Percentiles rank a stretch among this genome's conserved stretches.
Evolutionary conservation across 2,113 vertebrate species (phyloP).

Genomic region (Melanocharis versteri): DNA sequence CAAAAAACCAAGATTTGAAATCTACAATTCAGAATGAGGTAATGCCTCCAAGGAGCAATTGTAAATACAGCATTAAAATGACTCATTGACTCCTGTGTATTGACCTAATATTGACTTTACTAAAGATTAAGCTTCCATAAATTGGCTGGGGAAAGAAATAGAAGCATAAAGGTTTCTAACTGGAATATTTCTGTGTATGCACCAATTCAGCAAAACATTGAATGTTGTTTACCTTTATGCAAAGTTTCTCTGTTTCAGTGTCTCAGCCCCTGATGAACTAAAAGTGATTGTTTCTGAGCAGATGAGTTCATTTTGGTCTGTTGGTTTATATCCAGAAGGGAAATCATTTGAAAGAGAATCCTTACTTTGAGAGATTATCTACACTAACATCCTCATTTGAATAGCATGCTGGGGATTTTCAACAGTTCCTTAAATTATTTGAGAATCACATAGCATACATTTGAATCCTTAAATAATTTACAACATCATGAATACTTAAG

Average conservation of each 20-base stretch:
- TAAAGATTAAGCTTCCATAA: slow-evolving; percentile 1
- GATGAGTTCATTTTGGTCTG: neutral
- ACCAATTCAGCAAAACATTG: neutral
- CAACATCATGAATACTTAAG: neutral
- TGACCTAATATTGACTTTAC: slow-evolving; percentile 36
- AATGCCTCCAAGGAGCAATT: neutral
- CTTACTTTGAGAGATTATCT: neutral
- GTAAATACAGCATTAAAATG: neutral
- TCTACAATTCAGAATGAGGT: neutral
- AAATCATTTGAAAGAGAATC: neutral
- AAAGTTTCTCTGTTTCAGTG: neutral
- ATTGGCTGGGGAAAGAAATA: neutral
- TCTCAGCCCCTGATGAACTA: neutral
- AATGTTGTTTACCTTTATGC: neutral
- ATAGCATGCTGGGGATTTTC: neutral
- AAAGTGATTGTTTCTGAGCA: neutral
- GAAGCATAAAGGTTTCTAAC: neutral
- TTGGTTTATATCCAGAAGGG: neutral
- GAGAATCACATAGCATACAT: neutral
- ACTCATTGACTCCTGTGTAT: slow-evolving; percentile 6
- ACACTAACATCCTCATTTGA: neutral
- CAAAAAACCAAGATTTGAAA: neutral
- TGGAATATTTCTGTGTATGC: neutral
- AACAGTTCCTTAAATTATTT: neutral
- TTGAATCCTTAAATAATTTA: neutral